Base-by-base conservation (phyloP, 2,113 vertebrate species). In the Pluvialis apricaria region DNA sequence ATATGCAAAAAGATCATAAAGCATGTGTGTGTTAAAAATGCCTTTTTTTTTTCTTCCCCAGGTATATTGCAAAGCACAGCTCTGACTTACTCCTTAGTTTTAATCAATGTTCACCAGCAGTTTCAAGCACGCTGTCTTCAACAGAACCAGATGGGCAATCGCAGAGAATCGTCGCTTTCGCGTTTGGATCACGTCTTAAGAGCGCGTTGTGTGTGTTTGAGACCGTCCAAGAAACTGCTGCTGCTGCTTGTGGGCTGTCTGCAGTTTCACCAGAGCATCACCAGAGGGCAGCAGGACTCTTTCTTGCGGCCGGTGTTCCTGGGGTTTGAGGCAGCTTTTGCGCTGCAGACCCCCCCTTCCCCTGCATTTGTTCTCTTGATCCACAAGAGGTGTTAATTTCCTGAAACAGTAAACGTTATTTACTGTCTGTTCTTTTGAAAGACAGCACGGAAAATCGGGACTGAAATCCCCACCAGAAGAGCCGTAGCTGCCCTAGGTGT, bases 241-340 rank as follows among this genome's bases (percentile, higher is more conserved):
- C 11, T 5, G 24, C 3, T 13, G 11, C 26, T 36, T 32, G 55
- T 10, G 18, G n/a, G 38, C 42, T 94, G 55, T 4, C 25, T 44
- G 65, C 44, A 97, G 25, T 93, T 97, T 36, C 92, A n/a, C 3
- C 3, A n/a, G 1, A 47, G 3, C 21, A 12, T 90, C 97, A 94
- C 91, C 89, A 78, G 98, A 95, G 97, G 97, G 98, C 31, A 95
- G 96, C 94, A 98, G 81, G 91, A 96, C 36, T 3, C 86, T 60
- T 69, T 6, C 29, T 17, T 87, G 82, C 51, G 2, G 62, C 29
- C 2, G 2, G 10, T 4, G 20, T 17, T 52, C 15, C 38, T 5
- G 36, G 11, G 5, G 6, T 16, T 19, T 25, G 22, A 13, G 2
- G 32, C 26, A 24, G 44, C 6, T 60, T 72, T 36, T 8, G n/a